phyloP scores from a whole-genome alignment of 2,797 vertebrate species.

The Ataeniobius toweri region DNA sequence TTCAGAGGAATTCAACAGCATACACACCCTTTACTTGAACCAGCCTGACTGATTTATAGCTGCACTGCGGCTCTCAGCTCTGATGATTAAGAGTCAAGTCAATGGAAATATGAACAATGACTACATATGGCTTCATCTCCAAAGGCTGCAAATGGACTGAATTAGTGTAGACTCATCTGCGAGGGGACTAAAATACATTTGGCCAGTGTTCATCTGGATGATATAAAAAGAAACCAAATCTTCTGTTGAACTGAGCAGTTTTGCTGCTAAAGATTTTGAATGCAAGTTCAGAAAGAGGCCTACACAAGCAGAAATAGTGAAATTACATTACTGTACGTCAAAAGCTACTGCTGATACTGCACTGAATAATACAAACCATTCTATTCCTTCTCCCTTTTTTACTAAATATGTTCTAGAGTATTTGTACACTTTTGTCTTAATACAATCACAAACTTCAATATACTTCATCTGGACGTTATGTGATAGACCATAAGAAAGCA shows the following conservation, averaged over 20 bases:
- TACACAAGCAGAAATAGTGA: neutral
- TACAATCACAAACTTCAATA: no score
- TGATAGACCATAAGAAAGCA: no score
- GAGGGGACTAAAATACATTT: constrained; percentile 38
- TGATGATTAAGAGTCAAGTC: constrained; percentile 58
- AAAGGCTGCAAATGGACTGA: constrained; percentile 58
- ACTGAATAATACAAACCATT: neutral
- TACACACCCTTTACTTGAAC: constrained; percentile 32
- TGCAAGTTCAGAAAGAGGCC: constrained; percentile 33
- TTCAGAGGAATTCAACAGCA: constrained; percentile 46
- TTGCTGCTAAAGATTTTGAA: constrained; percentile 43
- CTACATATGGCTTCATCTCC: constrained; percentile 31
- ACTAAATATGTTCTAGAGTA: neutral
- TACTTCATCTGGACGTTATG: no score
- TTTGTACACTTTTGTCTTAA: no score
- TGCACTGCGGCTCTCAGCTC: constrained; percentile 23
- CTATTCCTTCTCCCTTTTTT: neutral
- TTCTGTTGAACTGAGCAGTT: constrained; percentile 21
- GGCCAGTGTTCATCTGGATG: constrained; percentile 38
- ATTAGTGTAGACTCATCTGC: constrained; percentile 49
- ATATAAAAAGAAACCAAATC: constrained; percentile 29
- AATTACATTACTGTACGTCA: neutral
- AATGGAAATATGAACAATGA: constrained; percentile 57
- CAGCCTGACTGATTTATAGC: constrained; percentile 51
- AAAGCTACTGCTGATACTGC: neutral